Evolutionary conservation across 2,888 invertebrate genomes (phyloP), one percentile per base, ranked within the genome.

Genomic region (Myathropa florea): DNA sequence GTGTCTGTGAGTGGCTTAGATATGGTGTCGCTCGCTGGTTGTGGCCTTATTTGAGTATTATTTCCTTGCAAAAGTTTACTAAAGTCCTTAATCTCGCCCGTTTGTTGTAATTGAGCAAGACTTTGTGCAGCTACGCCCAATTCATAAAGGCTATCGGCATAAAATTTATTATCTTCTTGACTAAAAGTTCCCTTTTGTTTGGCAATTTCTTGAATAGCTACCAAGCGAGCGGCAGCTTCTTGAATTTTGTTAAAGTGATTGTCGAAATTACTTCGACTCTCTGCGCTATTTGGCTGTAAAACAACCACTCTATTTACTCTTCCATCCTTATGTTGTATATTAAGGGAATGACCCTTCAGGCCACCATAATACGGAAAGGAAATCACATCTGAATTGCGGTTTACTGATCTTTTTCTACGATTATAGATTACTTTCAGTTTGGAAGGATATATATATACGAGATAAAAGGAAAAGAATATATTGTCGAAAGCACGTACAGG

Each of bases 311-410:
- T 89, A 4, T 88, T 83, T 3, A 89, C 79, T 7, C 91, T 90
- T 24, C 89, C 89, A 91, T 88, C 77, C 64, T 76, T 65, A 59
- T 89, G 46, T 46, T 46, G 90, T 67, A 91, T 70, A 72, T 91
- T 90, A 39, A 96, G 92, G 73, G 95, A 94, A 91, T 96, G 95
- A 0, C 96, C 96, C 90, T 94, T 95, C 1, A 94, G 95, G 33
- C 96, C 96, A 0, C 96, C 96, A 90, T 96, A 96, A 91, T 95
- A 96, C 14, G 96, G 95, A 55, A 95, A 88, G 21, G 88, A 82
- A n/a, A 90, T 87, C 60, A 82, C 72, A 55, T 71, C 86, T 57
- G 63, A 73, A 59, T 68, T 71, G 67, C 24, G 53, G 60, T 70
- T 79, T 23, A 63, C 10, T 65, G 73, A 64, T 39, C 53, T 77